phyloP scores from a whole-genome alignment of 2,113 vertebrate genomes.

The Cheilinus undulatus region DNA sequence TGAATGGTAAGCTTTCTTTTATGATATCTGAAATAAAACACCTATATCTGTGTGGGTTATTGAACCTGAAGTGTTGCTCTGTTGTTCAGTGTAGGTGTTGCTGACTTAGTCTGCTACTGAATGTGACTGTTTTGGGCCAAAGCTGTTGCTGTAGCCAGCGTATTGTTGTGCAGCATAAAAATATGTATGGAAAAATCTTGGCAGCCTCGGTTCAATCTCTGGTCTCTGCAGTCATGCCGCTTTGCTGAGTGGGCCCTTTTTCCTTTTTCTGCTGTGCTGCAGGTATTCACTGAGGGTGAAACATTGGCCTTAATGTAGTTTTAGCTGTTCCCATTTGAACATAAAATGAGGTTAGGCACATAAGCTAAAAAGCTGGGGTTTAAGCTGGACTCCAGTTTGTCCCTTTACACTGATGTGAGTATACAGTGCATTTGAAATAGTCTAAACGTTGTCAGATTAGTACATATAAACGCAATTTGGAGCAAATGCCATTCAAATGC shows the following conservation, averaged over 20 bases:
- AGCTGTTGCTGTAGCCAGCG: slow-evolving; percentile 37
- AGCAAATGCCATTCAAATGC: not conserved
- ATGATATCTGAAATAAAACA: not conserved
- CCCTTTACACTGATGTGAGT: not conserved
- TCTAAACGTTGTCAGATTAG: not conserved
- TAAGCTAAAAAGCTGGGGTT: slow-evolving; percentile 24
- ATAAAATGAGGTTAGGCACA: slow-evolving; percentile 47
- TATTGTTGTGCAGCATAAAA: slow-evolving; percentile 64
- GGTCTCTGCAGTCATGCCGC: slow-evolving; percentile 51
- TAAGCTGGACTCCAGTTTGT: slow-evolving; percentile 1
- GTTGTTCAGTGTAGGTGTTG: slow-evolving; percentile 41
- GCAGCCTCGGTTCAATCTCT: slow-evolving; percentile 47
- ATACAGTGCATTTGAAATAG: not conserved
- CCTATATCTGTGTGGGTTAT: not conserved
- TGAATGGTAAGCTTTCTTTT: not conserved
- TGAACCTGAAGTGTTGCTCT: slow-evolving; percentile 27
- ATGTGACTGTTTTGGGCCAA: slow-evolving; percentile 58
- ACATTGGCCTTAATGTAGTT: slow-evolving; percentile 61
- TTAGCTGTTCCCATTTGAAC: slow-evolving; percentile 21
- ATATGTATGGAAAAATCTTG: slow-evolving; percentile 69
- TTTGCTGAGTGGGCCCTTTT: slow-evolving; percentile 71
- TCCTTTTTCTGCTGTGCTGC: slow-evolving; percentile 61
- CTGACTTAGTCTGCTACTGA: slow-evolving; percentile 54
- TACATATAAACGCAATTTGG: not conserved
- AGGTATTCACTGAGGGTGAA: slow-evolving; percentile 66